These are phyloP conservation scores for Smittia aterrima DNA, from an alignment of 2,888 invertebrate genomes.

Conservation along the genomic window DNA sequence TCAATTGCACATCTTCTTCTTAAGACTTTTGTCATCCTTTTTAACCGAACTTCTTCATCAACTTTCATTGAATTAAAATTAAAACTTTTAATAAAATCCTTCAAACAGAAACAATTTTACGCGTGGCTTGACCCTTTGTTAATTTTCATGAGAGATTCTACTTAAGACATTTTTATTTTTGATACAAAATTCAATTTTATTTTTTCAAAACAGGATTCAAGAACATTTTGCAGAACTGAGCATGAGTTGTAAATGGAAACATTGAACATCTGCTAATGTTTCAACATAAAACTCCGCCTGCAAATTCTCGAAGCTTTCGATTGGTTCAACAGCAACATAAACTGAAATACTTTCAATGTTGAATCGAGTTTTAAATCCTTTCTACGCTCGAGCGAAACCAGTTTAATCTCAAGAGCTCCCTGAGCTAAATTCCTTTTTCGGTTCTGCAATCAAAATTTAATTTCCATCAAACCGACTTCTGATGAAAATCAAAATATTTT, in stretches of 20 bases:
- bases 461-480: no score
- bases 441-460: neutral
- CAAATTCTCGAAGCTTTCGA: neutral
- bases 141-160: neutral
- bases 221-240: neutral
- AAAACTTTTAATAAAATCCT: neutral
- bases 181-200: no score
- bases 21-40: neutral
- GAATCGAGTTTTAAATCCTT: neutral
- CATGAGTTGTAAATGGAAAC: conserved; percentile 17
- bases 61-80: neutral
- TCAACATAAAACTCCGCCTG: conserved; percentile 21
- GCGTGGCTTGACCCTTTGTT: conserved; percentile 3
- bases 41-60: neutral
- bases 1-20: conserved; percentile 31
- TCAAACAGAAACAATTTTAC: conserved; percentile 27
- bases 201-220: no score
- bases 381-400: no score
- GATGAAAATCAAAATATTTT: no score
- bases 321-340: neutral
- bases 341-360: conserved; percentile 12
- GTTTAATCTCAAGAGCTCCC: neutral
- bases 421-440: neutral
- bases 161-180: neutral
- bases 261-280: conserved; percentile 13